Conservation (phyloP, 2,888 invertebrate species). For the Meganola albula region DNA sequence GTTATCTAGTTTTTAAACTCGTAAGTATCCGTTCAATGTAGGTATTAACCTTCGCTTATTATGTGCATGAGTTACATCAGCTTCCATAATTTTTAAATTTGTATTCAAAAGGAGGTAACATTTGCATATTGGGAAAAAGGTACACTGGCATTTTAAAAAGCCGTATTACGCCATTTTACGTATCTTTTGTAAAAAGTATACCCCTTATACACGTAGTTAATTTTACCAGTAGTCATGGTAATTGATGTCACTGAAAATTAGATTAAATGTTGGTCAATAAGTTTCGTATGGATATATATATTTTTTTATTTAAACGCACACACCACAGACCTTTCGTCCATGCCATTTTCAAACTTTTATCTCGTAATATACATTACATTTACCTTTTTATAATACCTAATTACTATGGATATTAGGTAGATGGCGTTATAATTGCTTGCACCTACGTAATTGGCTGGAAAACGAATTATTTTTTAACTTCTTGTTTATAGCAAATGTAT, state of each 20-base stretch:
- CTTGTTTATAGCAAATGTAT: too few species aligned
- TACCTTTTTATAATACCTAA: too few species aligned
- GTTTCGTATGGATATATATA: not conserved
- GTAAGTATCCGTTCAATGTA: too few species aligned
- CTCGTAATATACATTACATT: too few species aligned
- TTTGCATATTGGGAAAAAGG: conserved; percentile 13
- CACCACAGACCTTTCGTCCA: too few species aligned
- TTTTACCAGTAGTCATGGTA: conserved; percentile 18
- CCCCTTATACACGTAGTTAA: conserved; percentile 10
- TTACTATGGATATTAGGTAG: too few species aligned
- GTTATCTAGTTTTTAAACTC: too few species aligned
- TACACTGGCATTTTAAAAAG: conserved; percentile 20
- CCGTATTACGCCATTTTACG: not conserved
- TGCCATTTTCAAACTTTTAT: too few species aligned
- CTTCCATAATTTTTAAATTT: not conserved
- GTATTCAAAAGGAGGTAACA: conserved; percentile 7
- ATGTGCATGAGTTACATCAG: conserved; percentile 5
- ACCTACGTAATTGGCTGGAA: too few species aligned
- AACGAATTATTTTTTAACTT: too few species aligned
- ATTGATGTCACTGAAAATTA: conserved; percentile 14
- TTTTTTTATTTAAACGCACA: not conserved
- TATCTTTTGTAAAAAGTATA: conserved; percentile 19
- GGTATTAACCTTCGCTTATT: too few species aligned
- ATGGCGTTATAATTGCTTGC: too few species aligned
- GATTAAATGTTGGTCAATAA: not conserved